phyloP scores from a whole-genome alignment of 2,888 invertebrate species.

The Mythimna impura region DNA sequence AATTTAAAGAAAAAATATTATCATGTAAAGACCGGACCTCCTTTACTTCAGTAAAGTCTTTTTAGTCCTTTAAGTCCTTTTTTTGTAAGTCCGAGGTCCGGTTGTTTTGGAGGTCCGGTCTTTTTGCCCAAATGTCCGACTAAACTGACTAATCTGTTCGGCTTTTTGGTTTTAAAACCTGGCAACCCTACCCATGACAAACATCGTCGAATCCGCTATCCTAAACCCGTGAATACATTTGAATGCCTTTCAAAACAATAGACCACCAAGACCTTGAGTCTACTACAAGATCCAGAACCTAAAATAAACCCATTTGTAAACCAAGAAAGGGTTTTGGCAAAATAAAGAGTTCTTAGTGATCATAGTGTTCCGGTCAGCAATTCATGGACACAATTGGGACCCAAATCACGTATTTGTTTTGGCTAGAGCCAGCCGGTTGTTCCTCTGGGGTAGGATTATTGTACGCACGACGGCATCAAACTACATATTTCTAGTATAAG shows the following conservation, averaged over 20 bases:
- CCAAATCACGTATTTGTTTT: constrained; percentile 66
- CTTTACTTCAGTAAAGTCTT: too few relatives aligned
- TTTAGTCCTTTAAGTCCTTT: too few relatives aligned
- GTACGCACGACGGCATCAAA: not conserved
- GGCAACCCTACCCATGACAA: not conserved
- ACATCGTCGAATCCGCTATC: not conserved
- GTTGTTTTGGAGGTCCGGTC: too few relatives aligned
- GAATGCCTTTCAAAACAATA: constrained; percentile 18
- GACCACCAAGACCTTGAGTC: not conserved
- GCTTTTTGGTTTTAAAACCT: too few relatives aligned
- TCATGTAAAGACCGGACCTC: too few relatives aligned
- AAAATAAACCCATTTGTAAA: constrained; percentile 51
- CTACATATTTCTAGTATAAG: not conserved
- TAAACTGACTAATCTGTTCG: too few relatives aligned
- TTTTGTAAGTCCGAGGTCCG: too few relatives aligned
- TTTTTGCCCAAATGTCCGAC: too few relatives aligned
- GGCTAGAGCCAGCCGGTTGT: constrained; percentile 34
- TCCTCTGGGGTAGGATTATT: constrained; percentile 30
- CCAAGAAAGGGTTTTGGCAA: constrained; percentile 66
- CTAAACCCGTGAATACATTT: constrained; percentile 5
- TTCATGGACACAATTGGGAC: constrained; percentile 59
- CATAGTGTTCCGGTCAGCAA: constrained; percentile 60
- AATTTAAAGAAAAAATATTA: too few relatives aligned
- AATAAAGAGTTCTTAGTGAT: constrained; percentile 66
- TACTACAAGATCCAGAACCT: constrained; percentile 23